phyloP scores from a whole-genome alignment of 2,113 vertebrate genomes.

The Cololabis saira region DNA sequence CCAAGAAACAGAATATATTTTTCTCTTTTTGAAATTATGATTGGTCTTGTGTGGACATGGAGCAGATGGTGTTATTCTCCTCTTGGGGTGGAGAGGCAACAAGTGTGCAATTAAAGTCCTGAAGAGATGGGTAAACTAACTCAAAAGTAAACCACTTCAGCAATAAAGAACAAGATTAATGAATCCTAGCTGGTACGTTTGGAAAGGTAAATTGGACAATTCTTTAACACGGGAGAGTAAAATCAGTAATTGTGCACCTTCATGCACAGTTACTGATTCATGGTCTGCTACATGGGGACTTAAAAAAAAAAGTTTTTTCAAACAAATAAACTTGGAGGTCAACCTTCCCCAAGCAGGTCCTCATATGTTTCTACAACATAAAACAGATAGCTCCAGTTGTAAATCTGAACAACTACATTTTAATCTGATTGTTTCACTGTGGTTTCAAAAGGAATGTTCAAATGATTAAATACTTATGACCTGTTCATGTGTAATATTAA shows the following conservation, averaged over 20 bases:
- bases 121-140: slow-evolving; percentile 55
- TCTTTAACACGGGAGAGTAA: slow-evolving; percentile 19
- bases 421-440: no score
- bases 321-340: no score
- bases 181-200: slow-evolving; percentile 17
- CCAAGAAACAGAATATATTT: slow-evolving; percentile 61
- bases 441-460: no score
- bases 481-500: no score
- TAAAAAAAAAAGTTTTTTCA: no score
- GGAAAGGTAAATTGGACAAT: slow-evolving; percentile 16
- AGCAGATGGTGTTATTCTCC: slow-evolving; percentile 77
- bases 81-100: slow-evolving; percentile 59
- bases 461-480: no score
- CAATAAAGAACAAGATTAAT: slow-evolving; percentile 24
- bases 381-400: no score
- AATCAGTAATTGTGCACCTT: slow-evolving; percentile 8
- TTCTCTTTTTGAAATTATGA: slow-evolving; percentile 66
- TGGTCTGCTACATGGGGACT: no score
- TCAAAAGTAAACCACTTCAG: slow-evolving; percentile 34
- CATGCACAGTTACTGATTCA: no score
- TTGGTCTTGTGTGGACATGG: slow-evolving; percentile 56
- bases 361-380: no score
- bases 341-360: no score
- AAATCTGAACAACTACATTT: no score
- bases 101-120: slow-evolving; percentile 78